Conservation (phyloP, 2,888 invertebrate species). For the Melinopterus prodromus region DNA sequence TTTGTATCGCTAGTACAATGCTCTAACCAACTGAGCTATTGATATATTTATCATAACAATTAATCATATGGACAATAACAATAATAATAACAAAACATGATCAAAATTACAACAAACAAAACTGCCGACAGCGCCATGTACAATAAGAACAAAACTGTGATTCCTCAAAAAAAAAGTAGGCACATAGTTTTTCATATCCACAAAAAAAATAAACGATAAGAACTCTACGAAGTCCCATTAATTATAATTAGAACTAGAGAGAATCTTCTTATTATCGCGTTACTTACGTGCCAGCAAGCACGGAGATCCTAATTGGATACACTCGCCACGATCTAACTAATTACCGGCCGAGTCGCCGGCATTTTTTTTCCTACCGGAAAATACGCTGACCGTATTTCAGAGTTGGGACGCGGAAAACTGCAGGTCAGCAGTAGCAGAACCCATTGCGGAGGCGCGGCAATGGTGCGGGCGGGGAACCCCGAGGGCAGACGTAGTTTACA, state of each 20-base stretch:
- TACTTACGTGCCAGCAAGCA: background rate
- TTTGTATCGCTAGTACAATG: no score
- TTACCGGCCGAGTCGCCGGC: background rate
- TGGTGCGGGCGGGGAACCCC: background rate
- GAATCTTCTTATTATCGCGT: background rate
- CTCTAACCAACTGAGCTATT: no score
- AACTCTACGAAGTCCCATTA: background rate
- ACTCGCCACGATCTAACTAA: slow-evolving; percentile 4
- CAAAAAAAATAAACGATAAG: background rate
- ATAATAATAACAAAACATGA: no score
- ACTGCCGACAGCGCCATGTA: no score
- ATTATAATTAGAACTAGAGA: background rate
- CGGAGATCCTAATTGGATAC: background rate
- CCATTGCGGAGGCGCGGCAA: background rate
- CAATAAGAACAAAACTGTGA: no score
- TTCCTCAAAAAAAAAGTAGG: no score
- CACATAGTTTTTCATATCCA: no score
- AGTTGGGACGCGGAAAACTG: background rate
- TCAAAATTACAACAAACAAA: no score
- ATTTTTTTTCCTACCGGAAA: background rate
- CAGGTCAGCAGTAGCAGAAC: background rate
- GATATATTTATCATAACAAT: no score
- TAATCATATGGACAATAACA: no score
- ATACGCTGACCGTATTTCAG: background rate
- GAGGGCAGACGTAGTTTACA: background rate